Base-by-base conservation (phyloP, 1,140 invertebrate genomes). In the Hycleus cichorii region DNA sequence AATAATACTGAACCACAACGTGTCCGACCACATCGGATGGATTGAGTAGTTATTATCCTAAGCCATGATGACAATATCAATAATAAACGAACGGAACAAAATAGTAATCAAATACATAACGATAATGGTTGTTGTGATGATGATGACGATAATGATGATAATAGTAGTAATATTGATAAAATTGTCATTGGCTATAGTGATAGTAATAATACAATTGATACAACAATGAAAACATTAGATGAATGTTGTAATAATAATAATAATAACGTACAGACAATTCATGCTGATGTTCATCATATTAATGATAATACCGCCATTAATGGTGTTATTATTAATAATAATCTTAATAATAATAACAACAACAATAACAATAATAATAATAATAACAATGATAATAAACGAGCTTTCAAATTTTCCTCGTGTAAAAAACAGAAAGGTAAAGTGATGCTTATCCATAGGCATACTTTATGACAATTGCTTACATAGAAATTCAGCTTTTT, bases 1-100 rank as follows among this genome's bases (percentile, higher is more conserved):
- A 79, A 81, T 57, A 84, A 83, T 64, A 78, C 79, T 26, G 82
- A 81, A 63, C 79, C 80, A 56, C 73, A 80, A 47, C 64, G 69
- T 45, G 45, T 57, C 27, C 75, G 79, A 38, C 43, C 78, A 51
- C 80, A 78, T 51, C 78, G 83, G 69, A 81, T 82, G 61, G 83
- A 85, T 79, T 85, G 84, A 74, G 72, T 74, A 57, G 69, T 72
- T 66, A 71, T 74, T 47, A 68, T 72, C 24, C 72, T 71, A 71
- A 74, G 67, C 45, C 69, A 72, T 58, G 72, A 61, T 45, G 59
- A 65, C 39, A 62, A 64, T 52, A 67, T 46, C 38, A 53, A 58
- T 18, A 56, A 63, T 32, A 44, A 57, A 57, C 26, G 63, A 59
- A 43, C 9, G 6, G 64, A 60, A 52, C 52, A 47, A 49, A 57